These are phyloP conservation scores for Latrodectus geometricus DNA, from an alignment of 1,140 invertebrate genomes.

Conservation along the genomic window DNA sequence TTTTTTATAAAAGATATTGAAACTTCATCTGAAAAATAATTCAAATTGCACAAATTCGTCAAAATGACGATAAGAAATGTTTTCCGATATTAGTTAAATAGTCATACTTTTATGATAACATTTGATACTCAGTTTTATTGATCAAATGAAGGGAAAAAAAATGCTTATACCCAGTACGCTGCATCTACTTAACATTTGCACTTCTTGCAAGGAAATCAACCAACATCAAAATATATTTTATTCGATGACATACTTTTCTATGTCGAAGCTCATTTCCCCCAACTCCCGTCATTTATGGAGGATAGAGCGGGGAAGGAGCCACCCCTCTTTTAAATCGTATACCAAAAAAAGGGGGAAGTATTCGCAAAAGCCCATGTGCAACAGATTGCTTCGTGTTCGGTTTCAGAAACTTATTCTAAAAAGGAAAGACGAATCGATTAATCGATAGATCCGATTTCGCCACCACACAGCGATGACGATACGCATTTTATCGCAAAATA, in stretches of 20 bases:
- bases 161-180: too few relatives aligned
- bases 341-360: neutral
- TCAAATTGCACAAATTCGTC: too few relatives aligned
- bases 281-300: neutral
- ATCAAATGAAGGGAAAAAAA: too few relatives aligned
- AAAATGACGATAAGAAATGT: too few relatives aligned
- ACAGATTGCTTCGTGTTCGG: slow-evolving; percentile 41
- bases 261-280: neutral
- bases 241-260: neutral
- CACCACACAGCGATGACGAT: slow-evolving; percentile 19
- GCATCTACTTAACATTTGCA: too few relatives aligned
- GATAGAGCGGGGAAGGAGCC: neutral
- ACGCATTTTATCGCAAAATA: slow-evolving; percentile 10
- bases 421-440: slow-evolving; percentile 23
- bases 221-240: neutral
- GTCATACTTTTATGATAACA: too few relatives aligned
- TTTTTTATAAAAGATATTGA: too few relatives aligned
- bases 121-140: too few relatives aligned
- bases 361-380: slow-evolving; percentile 8
- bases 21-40: too few relatives aligned
- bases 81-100: too few relatives aligned
- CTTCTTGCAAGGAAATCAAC: neutral
- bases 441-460: slow-evolving; percentile 41
- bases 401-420: slow-evolving; percentile 33
- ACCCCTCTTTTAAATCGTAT: neutral